Conservation (phyloP, 2,888 invertebrate species). For the Philereme transversata region DNA sequence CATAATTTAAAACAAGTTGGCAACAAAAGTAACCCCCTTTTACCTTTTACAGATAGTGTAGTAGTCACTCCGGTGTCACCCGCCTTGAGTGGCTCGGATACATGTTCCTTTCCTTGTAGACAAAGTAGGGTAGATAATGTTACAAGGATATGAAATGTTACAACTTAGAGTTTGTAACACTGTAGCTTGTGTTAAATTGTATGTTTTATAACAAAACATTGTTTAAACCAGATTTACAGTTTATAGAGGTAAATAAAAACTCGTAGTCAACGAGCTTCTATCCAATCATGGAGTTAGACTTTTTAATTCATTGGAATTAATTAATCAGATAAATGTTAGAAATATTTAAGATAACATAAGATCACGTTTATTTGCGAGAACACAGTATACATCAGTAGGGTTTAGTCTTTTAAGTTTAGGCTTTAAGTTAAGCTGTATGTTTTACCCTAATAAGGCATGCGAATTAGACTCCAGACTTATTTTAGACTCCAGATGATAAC, state of each 20-base stretch:
- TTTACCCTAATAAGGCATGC: too few species aligned
- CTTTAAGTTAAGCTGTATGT: too few species aligned
- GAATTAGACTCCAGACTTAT: too few species aligned
- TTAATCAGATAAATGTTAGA: too few species aligned
- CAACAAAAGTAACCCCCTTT: slow-evolving; percentile 37
- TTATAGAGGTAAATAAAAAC: background rate
- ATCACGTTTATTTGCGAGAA: too few species aligned
- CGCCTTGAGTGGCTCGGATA: slow-evolving; percentile 42
- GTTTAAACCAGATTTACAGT: background rate
- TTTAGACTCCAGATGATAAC: too few species aligned
- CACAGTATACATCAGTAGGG: too few species aligned
- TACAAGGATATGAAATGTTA: slow-evolving; percentile 24
- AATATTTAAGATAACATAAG: too few species aligned
- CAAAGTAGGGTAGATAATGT: slow-evolving; percentile 32
- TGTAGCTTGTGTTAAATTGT: slow-evolving; percentile 10
- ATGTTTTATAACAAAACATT: slow-evolving; percentile 3
- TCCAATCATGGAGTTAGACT: too few species aligned
- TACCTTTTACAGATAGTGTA: slow-evolving; percentile 22
- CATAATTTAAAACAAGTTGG: slow-evolving; percentile 14
- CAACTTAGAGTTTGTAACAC: slow-evolving; percentile 18
- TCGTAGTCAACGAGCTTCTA: too few species aligned
- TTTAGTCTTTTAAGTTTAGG: too few species aligned
- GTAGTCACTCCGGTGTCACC: slow-evolving; percentile 47
- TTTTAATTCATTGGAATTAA: too few species aligned
- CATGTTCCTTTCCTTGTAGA: slow-evolving; percentile 31